phyloP scores from a whole-genome alignment of 2,797 vertebrate species.

The Sebastes nivosus region DNA sequence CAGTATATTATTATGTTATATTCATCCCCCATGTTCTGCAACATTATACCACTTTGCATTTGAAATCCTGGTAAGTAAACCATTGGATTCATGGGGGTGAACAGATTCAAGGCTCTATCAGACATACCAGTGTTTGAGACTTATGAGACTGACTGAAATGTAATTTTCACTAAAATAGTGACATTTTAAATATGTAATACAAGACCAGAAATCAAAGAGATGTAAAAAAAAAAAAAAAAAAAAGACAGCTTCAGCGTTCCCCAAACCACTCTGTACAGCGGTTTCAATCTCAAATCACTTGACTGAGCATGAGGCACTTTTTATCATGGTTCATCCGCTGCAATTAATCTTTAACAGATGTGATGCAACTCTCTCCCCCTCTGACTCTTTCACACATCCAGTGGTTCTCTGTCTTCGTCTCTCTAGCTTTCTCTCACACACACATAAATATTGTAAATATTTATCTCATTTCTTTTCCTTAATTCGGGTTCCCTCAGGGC shows the following conservation, averaged over 20 bases:
- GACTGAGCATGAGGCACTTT: constrained; percentile 41
- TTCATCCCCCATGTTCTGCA: background rate
- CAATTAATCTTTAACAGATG: constrained; percentile 65
- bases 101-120: background rate
- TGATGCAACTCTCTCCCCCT: constrained; percentile 26
- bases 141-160: background rate
- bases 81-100: background rate
- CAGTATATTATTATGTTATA: background rate
- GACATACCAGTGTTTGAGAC: background rate
- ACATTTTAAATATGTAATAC: background rate
- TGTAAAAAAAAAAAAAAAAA: background rate
- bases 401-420: constrained; percentile 14
- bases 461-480: constrained; percentile 33
- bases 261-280: constrained; percentile 1
- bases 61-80: background rate
- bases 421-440: background rate
- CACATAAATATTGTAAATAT: constrained; percentile 44
- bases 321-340: constrained; percentile 51
- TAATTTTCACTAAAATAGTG: background rate
- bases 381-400: constrained; percentile 25
- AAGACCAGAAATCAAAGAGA: background rate
- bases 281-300: constrained; percentile 42
- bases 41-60: background rate
- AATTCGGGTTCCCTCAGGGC: constrained; percentile 30
- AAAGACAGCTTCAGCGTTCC: background rate